Conservation (phyloP, 2,888 invertebrate species). For the Cartodere bifasciata region DNA sequence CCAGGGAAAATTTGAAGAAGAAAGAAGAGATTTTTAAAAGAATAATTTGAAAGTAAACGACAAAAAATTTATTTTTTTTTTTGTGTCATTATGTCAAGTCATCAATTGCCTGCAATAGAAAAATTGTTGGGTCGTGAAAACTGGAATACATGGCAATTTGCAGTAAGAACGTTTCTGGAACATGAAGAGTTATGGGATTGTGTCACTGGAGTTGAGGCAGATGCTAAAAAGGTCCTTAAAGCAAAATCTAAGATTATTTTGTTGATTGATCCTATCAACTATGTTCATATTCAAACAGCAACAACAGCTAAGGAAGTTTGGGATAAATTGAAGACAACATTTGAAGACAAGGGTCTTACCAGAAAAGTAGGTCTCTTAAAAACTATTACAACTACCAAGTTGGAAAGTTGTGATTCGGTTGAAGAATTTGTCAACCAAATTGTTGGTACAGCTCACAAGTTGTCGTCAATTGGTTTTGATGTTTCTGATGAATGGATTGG, state of each 20-base stretch:
- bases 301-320: constrained; percentile 17
- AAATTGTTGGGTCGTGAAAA: constrained; percentile 21
- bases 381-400: constrained; percentile 17
- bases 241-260: constrained; percentile 19
- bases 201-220: constrained; percentile 7
- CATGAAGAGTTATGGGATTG: constrained; percentile 12
- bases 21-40: no score
- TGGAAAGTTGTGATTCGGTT: constrained; percentile 21
- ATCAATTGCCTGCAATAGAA: no score
- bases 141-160: constrained; percentile 18
- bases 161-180: constrained; percentile 14
- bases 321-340: constrained; percentile 18
- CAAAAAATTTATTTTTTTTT: no score
- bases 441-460: constrained; percentile 18
- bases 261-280: constrained; percentile 17
- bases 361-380: constrained; percentile 20
- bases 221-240: constrained; percentile 14
- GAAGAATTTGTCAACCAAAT: constrained; percentile 21
- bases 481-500: constrained; percentile 22
- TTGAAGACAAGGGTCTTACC: constrained; percentile 19
- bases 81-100: no score
- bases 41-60: no score
- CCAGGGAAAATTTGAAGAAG: no score
- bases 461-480: constrained; percentile 20
- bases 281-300: constrained; percentile 18